Evolutionary conservation across 2,888 invertebrate genomes (phyloP), one percentile per base, ranked within the genome.

Genomic region (Tiliacea citrago): DNA sequence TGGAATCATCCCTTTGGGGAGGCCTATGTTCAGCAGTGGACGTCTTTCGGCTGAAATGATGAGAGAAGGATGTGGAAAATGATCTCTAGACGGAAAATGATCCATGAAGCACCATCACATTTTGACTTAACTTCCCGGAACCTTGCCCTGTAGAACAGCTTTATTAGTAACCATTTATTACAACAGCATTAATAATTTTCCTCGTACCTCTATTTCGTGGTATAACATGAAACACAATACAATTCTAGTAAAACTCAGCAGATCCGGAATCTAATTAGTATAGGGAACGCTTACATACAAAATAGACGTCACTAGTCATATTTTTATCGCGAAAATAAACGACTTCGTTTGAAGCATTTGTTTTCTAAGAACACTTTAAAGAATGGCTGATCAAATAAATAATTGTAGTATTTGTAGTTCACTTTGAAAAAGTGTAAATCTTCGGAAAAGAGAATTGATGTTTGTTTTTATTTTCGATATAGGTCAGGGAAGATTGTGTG

Each of bases 231-330:
- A 65, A 47, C 21, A 45, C n/a, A 16, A 29, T 47, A 18, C 39
- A 66, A n/a, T 81, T 78, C 81, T 61, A n/a, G 47, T 57, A 57
- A 81, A 62, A 65, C 49, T 18, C 16, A 65, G 8, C 13, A 8
- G 73, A 74, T 73, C 73, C 53, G 82, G 49, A 18, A 63, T 29
- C 21, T 10, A 67, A 45, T 61, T 42, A 60, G 39, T 51, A 57
- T 16, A 62, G 3, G 16, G 13, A 62, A 63, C 47, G 57, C 5
- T 55, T 12, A 45, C 13, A 63, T 18, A n/a, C 9, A 6, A n/a
- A 35, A n/a, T n/a, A 82, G n/a, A 82, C 82, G 78, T 82, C 63
- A 82, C 29, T 42, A n/a, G 4, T 12, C 12, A 57, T 65, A 13
- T 39, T 29, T 58, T 7, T 42, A 35, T 45, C 13, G 69, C 51